Conservation (phyloP, 2,113 vertebrate genomes). For the Oceanites oceanicus region DNA sequence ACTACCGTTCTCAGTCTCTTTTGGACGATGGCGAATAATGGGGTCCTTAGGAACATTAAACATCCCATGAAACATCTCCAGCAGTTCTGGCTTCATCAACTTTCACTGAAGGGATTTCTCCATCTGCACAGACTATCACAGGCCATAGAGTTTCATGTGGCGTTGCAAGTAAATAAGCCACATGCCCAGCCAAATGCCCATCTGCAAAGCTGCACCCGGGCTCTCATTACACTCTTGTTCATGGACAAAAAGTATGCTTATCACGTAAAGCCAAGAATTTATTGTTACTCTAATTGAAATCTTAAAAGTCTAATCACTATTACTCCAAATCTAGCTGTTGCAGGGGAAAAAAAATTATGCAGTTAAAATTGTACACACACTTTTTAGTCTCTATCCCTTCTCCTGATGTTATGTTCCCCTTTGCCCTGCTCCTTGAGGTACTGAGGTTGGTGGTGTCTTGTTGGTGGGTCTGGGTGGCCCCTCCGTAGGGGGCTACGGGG, state of each 20-base stretch:
- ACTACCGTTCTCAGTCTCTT: neutral
- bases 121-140: neutral
- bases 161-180: neutral
- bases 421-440: neutral
- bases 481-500: neutral
- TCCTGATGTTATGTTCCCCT: neutral
- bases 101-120: neutral
- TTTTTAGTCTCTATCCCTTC: neutral
- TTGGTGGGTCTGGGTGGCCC: neutral
- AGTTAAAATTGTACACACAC: neutral
- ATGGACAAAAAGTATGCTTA: neutral
- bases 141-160: neutral
- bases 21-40: fast-evolving
- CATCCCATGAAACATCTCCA: neutral
- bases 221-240: neutral
- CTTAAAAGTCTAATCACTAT: neutral
- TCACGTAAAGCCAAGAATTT: neutral
- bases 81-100: neutral
- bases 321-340: neutral
- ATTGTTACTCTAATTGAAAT: neutral
- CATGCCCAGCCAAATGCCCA: fast-evolving
- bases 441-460: neutral
- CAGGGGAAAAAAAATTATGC: neutral
- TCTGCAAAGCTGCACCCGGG: neutral
- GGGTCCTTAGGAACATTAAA: neutral